These are phyloP conservation scores for Eira barbara DNA, from an alignment of 2,113 vertebrate genomes.

Conservation along the genomic window DNA sequence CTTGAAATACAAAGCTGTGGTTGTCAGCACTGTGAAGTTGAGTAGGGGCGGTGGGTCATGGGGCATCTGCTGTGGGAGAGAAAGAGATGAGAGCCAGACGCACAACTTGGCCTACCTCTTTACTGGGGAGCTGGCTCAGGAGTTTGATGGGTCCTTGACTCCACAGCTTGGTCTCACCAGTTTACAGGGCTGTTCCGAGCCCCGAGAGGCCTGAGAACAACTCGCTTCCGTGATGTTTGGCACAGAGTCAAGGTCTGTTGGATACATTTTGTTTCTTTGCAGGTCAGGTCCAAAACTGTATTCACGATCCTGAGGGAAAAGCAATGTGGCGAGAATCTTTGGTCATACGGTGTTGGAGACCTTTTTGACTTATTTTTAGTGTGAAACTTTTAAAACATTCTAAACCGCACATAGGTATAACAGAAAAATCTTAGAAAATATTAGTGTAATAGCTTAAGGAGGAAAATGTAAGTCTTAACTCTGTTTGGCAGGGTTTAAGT, in stretches of 20 bases:
- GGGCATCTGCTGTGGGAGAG: background rate
- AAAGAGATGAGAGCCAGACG: rapidly evolving
- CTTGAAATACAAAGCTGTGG: background rate
- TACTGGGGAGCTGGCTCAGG: background rate
- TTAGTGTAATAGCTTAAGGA: background rate
- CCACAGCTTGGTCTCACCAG: background rate
- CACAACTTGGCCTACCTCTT: background rate
- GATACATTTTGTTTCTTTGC: background rate
- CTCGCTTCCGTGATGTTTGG: background rate
- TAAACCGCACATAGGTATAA: background rate
- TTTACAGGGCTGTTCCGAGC: background rate
- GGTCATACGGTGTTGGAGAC: background rate
- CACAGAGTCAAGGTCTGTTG: background rate
- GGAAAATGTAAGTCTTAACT: background rate
- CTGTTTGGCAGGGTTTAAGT: background rate
- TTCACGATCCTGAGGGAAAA: background rate
- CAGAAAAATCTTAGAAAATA: background rate
- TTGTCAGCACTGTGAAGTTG: rapidly evolving
- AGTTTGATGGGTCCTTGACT: too few relatives aligned
- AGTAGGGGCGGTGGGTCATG: rapidly evolving
- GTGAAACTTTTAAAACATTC: background rate
- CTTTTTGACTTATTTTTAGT: background rate
- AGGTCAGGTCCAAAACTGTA: background rate
- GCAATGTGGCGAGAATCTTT: background rate
- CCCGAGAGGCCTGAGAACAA: background rate